phyloP scores from a whole-genome alignment of 1,140 invertebrate genomes.

The Camponotus vicinus region DNA sequence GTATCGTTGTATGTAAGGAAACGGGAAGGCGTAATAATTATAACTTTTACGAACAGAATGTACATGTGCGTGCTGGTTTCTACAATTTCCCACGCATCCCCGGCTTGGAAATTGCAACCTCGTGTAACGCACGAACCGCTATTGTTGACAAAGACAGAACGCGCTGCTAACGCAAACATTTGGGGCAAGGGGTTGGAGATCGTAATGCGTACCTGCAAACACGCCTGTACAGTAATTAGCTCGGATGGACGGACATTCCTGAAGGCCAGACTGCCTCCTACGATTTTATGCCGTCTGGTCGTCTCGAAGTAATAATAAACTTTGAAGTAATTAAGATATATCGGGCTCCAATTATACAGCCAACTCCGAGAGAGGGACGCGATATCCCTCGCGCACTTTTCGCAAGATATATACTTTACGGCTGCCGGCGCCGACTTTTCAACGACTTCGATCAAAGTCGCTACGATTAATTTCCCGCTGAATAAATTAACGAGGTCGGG shows the following conservation, averaged over 20 bases:
- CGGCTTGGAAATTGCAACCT: constrained; percentile 34
- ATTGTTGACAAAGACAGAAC: constrained; percentile 53
- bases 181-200: constrained; percentile 20
- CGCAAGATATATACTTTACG: constrained; percentile 57
- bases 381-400: constrained; percentile 44
- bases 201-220: constrained; percentile 60
- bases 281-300: constrained; percentile 65
- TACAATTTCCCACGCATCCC: constrained; percentile 20
- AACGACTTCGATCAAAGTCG: constrained; percentile 61
- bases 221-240: constrained; percentile 69
- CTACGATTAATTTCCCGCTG: constrained; percentile 51
- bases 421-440: constrained; percentile 45
- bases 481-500: constrained; percentile 46
- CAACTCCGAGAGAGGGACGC: constrained; percentile 28
- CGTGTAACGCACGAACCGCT: constrained; percentile 25
- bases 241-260: constrained; percentile 61
- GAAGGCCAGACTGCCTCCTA: constrained; percentile 52
- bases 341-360: constrained; percentile 58
- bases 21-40: constrained; percentile 11
- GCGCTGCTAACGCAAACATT: constrained; percentile 43
- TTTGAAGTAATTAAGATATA: constrained; percentile 70
- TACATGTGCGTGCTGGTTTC: background rate
- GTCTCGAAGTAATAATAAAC: constrained; percentile 71
- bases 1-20: background rate
- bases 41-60: background rate